Base-by-base conservation (phyloP, 2,797 vertebrate genomes). In the Danionella dracula region DNA sequence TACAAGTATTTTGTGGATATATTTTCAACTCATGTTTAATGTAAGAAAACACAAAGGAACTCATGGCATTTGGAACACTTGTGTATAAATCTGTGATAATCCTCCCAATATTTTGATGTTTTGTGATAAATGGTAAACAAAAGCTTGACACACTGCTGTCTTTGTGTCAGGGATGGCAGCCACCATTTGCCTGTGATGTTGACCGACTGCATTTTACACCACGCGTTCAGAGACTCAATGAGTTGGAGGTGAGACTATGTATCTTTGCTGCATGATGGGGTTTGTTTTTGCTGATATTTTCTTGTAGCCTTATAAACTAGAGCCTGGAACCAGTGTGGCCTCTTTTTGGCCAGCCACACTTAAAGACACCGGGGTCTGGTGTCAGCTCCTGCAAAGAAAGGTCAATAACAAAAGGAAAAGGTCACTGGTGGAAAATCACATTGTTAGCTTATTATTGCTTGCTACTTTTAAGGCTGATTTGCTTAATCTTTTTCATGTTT, bases 181-280 rank as follows among this genome's bases (percentile, higher is more conserved):
- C 97, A 31, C 97, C 97, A 0, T 98, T 99, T 64, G 95, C 97
- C 0, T 99, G 97, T 76, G 97, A 99, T 81, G 95, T 98, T 1
- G 95, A 98, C 84, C 91, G 94, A 80, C 90, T 98, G 73, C 94
- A 98, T 77, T 99, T 99, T 74, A 98, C 94, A 1, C 96, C 96
- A 0, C 86, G 96, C 51, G 95, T 98, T 81, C 96, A 99, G 86
- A 92, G 96, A 63, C 92, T 99, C 16, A 99, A 99, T 82, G 97
- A 99, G 68, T 80, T 99, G 66, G 97, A 99, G 95, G 96, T 97
- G 88, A 61, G 21, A 62, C 19, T 2, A 31, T 8, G 15, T 29
- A 7, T 31, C 4, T 19, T 2, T 10, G 1, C 8, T 72, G 41
- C 7, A 65, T 66, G 9, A 51, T 57, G 31, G 12, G 23, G 23